phyloP scores from a whole-genome alignment of 2,797 vertebrate species.

The Anas georgica region DNA sequence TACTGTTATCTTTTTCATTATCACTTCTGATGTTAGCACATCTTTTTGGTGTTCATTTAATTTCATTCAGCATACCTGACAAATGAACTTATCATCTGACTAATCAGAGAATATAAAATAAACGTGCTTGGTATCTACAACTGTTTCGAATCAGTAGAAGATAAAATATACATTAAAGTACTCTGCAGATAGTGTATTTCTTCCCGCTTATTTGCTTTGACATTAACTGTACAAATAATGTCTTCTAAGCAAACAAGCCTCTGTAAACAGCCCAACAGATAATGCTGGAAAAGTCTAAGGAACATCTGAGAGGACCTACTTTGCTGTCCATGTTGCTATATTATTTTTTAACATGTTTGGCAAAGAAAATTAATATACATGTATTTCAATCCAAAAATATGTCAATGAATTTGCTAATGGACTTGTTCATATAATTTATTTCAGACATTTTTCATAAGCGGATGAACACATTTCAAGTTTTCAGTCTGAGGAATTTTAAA shows the following conservation, averaged over 20 bases:
- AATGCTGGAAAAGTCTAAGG: neutral
- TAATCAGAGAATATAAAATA: neutral
- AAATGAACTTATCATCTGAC: neutral
- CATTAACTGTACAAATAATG: conserved; percentile 34
- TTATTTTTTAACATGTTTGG: neutral
- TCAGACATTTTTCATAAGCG: neutral
- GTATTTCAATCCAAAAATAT: neutral
- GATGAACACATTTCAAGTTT: neutral
- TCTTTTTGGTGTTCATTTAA: neutral
- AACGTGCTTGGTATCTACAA: neutral
- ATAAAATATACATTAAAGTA: neutral
- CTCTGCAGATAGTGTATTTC: conserved; percentile 18
- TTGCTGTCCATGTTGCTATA: neutral
- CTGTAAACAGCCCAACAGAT: neutral
- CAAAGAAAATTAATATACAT: neutral
- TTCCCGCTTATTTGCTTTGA: conserved; percentile 40
- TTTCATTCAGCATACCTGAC: neutral
- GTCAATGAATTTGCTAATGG: neutral
- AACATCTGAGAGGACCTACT: neutral
- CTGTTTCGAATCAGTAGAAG: conserved; percentile 12
- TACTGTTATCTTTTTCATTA: neutral
- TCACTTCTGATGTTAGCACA: neutral
- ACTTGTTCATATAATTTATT: neutral
- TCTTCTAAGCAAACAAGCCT: conserved; percentile 16
- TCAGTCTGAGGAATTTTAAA: neutral